Conservation (phyloP, 1,140 invertebrate species). For the Drosophila asahinai region DNA sequence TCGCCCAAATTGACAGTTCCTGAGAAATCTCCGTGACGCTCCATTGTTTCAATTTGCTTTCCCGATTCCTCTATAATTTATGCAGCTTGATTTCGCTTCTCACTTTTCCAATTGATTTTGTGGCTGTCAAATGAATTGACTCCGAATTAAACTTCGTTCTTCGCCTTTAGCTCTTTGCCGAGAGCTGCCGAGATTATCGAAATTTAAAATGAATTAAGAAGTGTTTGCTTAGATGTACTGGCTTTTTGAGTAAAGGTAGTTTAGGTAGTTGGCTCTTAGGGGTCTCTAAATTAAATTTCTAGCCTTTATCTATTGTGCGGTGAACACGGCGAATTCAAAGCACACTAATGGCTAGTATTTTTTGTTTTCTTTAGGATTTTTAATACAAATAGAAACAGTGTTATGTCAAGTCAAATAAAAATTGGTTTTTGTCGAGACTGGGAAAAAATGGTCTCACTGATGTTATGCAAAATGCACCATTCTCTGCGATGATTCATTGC, state of each 20-base stretch:
- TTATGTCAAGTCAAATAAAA: too few species aligned
- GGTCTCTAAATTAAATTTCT: too few species aligned
- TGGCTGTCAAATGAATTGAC: slow-evolving; percentile 59
- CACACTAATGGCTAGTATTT: too few species aligned
- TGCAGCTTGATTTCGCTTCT: slow-evolving; percentile 65
- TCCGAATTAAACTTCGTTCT: slow-evolving; percentile 18
- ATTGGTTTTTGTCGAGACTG: too few species aligned
- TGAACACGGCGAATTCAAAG: too few species aligned
- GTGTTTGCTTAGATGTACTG: not conserved
- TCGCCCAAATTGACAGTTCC: slow-evolving; percentile 47
- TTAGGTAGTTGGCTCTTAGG: too few species aligned
- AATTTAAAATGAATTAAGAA: slow-evolving; percentile 38
- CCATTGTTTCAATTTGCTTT: slow-evolving; percentile 70
- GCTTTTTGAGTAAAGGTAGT: not conserved
- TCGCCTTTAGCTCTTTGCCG: not conserved
- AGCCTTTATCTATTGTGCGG: too few species aligned
- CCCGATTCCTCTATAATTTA: slow-evolving; percentile 70
- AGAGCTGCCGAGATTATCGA: slow-evolving; percentile 67
- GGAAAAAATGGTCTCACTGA: too few species aligned
- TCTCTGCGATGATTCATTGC: too few species aligned
- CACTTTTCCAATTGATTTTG: slow-evolving; percentile 71
- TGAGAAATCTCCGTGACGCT: slow-evolving; percentile 29
- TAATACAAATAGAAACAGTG: too few species aligned
- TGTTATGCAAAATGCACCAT: too few species aligned
- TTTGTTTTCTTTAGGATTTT: too few species aligned